phyloP scores from a whole-genome alignment of 2,888 invertebrate genomes.

The Aplocera efformata region DNA sequence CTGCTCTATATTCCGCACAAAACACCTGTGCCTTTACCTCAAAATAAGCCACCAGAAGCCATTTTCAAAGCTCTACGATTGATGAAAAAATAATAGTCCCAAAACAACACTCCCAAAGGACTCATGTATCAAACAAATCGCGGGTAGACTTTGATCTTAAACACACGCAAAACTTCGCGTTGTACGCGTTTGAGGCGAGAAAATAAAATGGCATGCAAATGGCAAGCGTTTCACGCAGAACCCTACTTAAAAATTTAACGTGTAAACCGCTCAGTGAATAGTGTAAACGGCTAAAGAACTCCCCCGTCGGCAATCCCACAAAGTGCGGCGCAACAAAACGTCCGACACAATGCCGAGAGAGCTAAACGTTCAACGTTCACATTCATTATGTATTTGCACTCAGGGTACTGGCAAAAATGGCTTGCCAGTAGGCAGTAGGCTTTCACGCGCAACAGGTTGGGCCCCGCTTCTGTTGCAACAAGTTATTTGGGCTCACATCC shows the following conservation, averaged over 20 bases:
- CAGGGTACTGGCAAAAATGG: slow-evolving; percentile 67
- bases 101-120: slow-evolving; percentile 20
- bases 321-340: slow-evolving; percentile 47
- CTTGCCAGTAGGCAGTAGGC: slow-evolving; percentile 51
- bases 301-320: slow-evolving; percentile 47
- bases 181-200: slow-evolving; percentile 20
- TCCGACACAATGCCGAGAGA: slow-evolving; percentile 52
- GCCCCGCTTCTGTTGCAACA: slow-evolving; percentile 65
- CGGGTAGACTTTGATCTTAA: slow-evolving; percentile 14
- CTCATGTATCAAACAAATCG: slow-evolving; percentile 17
- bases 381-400: slow-evolving; percentile 76
- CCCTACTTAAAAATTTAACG: slow-evolving; percentile 34
- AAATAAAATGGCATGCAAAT: slow-evolving; percentile 29
- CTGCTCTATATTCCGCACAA: slow-evolving; percentile 6
- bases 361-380: slow-evolving; percentile 58
- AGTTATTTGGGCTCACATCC: slow-evolving; percentile 77
- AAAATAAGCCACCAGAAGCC: slow-evolving; percentile 9
- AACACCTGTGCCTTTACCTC: slow-evolving; percentile 11
- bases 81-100: slow-evolving; percentile 21
- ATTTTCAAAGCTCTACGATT: slow-evolving; percentile 14
- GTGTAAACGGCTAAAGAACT: slow-evolving; percentile 49
- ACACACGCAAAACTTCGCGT: slow-evolving; percentile 14
- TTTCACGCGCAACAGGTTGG: slow-evolving; percentile 66
- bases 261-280: slow-evolving; percentile 36
- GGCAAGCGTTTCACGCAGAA: slow-evolving; percentile 24